Evolutionary conservation across 2,888 invertebrate genomes (phyloP).

Genomic region (Calliopum simillimum): DNA sequence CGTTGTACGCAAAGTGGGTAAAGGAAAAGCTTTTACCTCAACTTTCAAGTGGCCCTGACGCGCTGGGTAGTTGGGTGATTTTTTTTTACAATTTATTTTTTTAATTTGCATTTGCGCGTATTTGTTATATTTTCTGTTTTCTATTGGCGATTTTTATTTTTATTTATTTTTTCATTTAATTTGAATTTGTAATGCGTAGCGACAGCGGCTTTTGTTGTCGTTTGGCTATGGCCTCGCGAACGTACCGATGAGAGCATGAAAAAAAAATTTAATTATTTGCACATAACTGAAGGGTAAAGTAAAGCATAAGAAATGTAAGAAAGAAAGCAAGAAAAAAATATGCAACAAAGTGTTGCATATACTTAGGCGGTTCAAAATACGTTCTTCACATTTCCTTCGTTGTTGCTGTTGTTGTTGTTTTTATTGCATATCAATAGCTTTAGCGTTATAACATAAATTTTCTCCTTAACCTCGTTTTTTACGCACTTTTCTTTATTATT

Average conservation of each 20-base stretch:
- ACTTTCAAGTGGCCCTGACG: constrained; percentile 48
- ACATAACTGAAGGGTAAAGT: neutral
- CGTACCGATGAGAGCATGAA: too few relatives aligned
- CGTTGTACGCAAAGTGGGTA: constrained; percentile 55
- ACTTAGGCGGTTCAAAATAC: constrained; percentile 10
- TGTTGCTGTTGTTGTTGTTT: neutral
- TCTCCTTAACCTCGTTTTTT: constrained; percentile 29
- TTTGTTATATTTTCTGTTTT: neutral
- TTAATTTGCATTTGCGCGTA: neutral
- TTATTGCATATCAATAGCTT: neutral
- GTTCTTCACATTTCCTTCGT: constrained; percentile 7
- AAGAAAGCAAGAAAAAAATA: too few relatives aligned
- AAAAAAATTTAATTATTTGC: too few relatives aligned
- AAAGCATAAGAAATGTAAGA: neutral
- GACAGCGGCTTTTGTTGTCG: too few relatives aligned
- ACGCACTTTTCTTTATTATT: neutral
- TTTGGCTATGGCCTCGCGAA: too few relatives aligned
- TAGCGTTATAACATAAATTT: neutral
- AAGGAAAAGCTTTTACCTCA: constrained; percentile 55
- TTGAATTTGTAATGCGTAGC: too few relatives aligned
- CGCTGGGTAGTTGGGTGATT: constrained; percentile 13
- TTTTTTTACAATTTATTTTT: neutral
- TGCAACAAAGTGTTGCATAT: neutral
- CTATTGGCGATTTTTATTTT: neutral
- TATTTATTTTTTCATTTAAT: neutral